Base-by-base conservation (phyloP, 2,888 invertebrate genomes). In the Tiphia femorata region DNA sequence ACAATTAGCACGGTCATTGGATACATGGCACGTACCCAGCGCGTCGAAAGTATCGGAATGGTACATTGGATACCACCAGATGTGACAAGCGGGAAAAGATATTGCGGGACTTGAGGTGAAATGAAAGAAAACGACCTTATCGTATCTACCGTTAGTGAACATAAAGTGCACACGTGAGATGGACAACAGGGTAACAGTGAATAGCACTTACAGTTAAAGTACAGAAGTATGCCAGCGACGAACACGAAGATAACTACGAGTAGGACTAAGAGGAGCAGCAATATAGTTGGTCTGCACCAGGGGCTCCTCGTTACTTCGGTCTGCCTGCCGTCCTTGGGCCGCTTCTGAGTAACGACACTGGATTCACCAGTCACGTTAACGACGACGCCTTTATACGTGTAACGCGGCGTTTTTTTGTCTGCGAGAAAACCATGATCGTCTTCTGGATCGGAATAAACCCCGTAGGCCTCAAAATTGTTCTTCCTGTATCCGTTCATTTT, bases 121-220 rank as follows among this genome's bases (percentile, higher is more conserved):
- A n/a, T n/a, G n/a, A n/a, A n/a, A n/a, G n/a, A n/a, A n/a, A n/a
- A n/a, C n/a, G 19, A 21, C 35, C 25, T 20, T 49, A 30, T 7
- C 37, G 37, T n/a, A 29, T 20, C 27, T 27, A 7, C 3, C 50
- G 16, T 27, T n/a, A 49, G 5, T 37, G 20, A 51, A 14, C 35
- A 49, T 37, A 37, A 27, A 25, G 38, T 10, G n/a, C n/a, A 8
- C 25, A 25, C 25, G 25, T 8, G 25, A 25, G 5, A 6, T 25
- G n/a, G n/a, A n/a, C n/a, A n/a, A n/a, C n/a, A n/a, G n/a, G n/a
- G n/a, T n/a, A n/a, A n/a, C n/a, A n/a, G n/a, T n/a, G n/a, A n/a
- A n/a, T n/a, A n/a, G n/a, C n/a, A 88, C 88, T 85, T 84, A 88
- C 88, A 88, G 80, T 88, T 88, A 72, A 87, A 87, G 79, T 88